These are phyloP conservation scores for Phyllopteryx taeniolatus DNA, from an alignment of 2,113 vertebrate species.

Conservation along the genomic window DNA sequence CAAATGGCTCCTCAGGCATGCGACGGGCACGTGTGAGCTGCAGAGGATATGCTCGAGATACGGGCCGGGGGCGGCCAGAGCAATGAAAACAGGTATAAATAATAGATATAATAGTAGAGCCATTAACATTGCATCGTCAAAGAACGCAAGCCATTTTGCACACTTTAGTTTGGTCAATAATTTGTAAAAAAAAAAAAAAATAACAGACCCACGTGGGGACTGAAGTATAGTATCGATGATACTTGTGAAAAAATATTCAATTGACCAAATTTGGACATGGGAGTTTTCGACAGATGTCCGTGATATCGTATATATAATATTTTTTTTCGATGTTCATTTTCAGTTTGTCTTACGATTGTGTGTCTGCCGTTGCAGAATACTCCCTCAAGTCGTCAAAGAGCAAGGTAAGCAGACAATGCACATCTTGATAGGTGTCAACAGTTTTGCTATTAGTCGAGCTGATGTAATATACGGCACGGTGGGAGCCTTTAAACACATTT, in stretches of 20 bases:
- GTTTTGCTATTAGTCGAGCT: not conserved
- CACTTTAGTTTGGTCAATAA: constrained; percentile 16
- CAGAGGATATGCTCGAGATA: constrained; percentile 81
- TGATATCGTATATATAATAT: not conserved
- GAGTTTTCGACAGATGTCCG: no score
- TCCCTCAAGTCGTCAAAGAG: constrained; percentile 87
- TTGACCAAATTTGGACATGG: not conserved
- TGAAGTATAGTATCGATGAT: not conserved
- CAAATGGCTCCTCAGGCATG: constrained; percentile 87
- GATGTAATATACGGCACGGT: not conserved
- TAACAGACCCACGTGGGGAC: no score
- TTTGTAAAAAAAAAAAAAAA: no score
- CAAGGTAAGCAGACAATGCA: constrained; percentile 75
- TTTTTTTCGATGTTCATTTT: not conserved
- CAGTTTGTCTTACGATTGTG: constrained; percentile 4
- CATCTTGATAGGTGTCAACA: not conserved
- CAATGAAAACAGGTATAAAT: constrained; percentile 78
- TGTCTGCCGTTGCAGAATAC: constrained; percentile 77
- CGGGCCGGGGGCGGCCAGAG: constrained; percentile 77
- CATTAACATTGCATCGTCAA: not conserved
- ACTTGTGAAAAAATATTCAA: not conserved
- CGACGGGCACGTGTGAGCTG: constrained; percentile 86
- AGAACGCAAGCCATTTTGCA: no score
- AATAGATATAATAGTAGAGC: not conserved
- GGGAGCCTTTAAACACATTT: not conserved